Evolutionary conservation across 2,113 vertebrate genomes (phyloP).

Genomic region (Perca schrenkii): DNA sequence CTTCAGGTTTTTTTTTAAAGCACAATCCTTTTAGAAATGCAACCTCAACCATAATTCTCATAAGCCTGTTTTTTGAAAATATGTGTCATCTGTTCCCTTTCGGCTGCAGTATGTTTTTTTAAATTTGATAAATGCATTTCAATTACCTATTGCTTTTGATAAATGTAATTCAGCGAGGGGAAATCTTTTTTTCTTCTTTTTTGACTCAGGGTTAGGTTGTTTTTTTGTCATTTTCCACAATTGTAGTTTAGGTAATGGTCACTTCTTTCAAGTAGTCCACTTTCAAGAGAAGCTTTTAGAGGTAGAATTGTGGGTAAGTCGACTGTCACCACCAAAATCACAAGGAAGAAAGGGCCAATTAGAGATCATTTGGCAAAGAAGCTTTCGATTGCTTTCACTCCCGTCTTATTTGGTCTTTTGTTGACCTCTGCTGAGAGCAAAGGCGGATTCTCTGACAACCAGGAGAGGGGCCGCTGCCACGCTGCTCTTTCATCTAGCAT

Average conservation of each 20-base stretch:
- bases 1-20: slow-evolving; percentile 10
- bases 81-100: slow-evolving; percentile 57
- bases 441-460: slow-evolving; percentile 84
- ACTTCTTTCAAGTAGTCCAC: slow-evolving; percentile 80
- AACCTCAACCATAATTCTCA: slow-evolving; percentile 25
- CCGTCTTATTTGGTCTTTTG: slow-evolving; percentile 90
- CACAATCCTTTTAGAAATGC: slow-evolving; percentile 20
- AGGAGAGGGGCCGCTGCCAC: slow-evolving; percentile 81
- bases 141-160: slow-evolving; percentile 79
- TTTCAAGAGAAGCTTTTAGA: slow-evolving; percentile 86
- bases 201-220: slow-evolving; percentile 10
- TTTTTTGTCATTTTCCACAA: slow-evolving; percentile 60
- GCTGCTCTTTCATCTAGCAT: slow-evolving; percentile 96
- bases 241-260: slow-evolving; percentile 87
- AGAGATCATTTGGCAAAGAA: slow-evolving; percentile 97
- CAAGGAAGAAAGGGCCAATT: slow-evolving; percentile 96
- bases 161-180: slow-evolving; percentile 64
- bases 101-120: slow-evolving; percentile 35
- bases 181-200: slow-evolving; percentile 55
- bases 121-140: slow-evolving; percentile 67
- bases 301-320: slow-evolving; percentile 85
- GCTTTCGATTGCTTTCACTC: slow-evolving; percentile 90
- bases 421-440: slow-evolving; percentile 93
- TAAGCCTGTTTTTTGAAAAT: slow-evolving; percentile 42
- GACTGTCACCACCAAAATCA: slow-evolving; percentile 83